Conservation (phyloP, 1,140 invertebrate genomes). For the Temnothorax longispinosus region DNA sequence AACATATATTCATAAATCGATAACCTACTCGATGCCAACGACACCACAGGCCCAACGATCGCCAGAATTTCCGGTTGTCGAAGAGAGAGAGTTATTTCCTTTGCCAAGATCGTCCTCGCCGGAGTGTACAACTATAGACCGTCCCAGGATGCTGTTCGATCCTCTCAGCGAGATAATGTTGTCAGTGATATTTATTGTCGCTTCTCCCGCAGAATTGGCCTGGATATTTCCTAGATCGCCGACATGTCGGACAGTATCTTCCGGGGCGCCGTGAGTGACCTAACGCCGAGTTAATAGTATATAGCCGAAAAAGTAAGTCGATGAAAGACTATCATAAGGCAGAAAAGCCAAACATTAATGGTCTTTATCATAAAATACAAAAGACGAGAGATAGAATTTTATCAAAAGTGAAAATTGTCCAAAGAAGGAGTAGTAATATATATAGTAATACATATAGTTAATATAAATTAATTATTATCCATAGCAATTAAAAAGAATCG, state of each 20-base stretch:
- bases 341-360: background rate
- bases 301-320: background rate
- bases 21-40: slow-evolving; percentile 90
- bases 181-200: slow-evolving; percentile 89
- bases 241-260: slow-evolving; percentile 91
- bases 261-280: slow-evolving; percentile 91
- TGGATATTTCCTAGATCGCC: slow-evolving; percentile 96
- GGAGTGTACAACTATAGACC: slow-evolving; percentile 92
- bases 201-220: slow-evolving; percentile 88
- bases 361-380: background rate
- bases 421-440: background rate
- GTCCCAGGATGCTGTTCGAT: slow-evolving; percentile 90
- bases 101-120: slow-evolving; percentile 92
- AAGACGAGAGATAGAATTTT: background rate
- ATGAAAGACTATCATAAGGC: background rate
- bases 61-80: slow-evolving; percentile 94
- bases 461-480: background rate
- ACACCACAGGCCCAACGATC: slow-evolving; percentile 92
- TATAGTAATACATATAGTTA: background rate
- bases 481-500: background rate
- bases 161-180: slow-evolving; percentile 88
- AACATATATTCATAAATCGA: background rate
- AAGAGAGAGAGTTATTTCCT: slow-evolving; percentile 89
- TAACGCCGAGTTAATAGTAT: slow-evolving; percentile 77
- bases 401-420: background rate